phyloP scores from a whole-genome alignment of 2,888 invertebrate species.

The Eustalomyia histrio region DNA sequence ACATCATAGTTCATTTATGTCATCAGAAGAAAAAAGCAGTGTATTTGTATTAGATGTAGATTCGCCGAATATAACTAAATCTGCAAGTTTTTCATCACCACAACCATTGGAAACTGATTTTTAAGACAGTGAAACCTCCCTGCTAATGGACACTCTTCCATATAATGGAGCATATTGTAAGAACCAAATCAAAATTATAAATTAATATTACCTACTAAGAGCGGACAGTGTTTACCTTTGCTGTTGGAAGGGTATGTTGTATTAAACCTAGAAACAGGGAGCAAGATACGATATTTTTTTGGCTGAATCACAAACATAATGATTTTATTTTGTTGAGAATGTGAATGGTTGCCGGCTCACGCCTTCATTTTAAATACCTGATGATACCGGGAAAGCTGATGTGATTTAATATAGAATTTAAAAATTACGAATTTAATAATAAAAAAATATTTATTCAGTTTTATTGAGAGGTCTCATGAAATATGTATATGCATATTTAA shows the following conservation, averaged over 20 bases:
- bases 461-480: too few species aligned
- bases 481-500: too few species aligned
- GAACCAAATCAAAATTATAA: not conserved
- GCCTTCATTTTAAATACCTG: too few species aligned
- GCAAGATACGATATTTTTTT: too few species aligned
- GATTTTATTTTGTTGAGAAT: too few species aligned
- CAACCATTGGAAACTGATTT: slow-evolving; percentile 1
- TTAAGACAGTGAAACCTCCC: not conserved
- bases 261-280: too few species aligned
- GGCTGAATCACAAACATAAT: too few species aligned
- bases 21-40: not conserved
- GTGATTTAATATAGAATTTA: not conserved
- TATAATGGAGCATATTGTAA: too few species aligned
- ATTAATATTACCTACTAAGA: not conserved
- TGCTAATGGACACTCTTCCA: not conserved
- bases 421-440: not conserved
- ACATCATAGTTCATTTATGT: not conserved
- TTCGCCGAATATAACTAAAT: not conserved
- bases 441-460: too few species aligned
- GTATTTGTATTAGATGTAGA: not conserved
- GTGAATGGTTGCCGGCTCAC: too few species aligned
- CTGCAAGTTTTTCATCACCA: not conserved
- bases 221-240: not conserved
- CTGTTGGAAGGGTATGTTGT: not conserved
- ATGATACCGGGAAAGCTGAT: not conserved